Base-by-base conservation (phyloP, 2,113 vertebrate genomes). In the Mesoclemmys tuberculata region DNA sequence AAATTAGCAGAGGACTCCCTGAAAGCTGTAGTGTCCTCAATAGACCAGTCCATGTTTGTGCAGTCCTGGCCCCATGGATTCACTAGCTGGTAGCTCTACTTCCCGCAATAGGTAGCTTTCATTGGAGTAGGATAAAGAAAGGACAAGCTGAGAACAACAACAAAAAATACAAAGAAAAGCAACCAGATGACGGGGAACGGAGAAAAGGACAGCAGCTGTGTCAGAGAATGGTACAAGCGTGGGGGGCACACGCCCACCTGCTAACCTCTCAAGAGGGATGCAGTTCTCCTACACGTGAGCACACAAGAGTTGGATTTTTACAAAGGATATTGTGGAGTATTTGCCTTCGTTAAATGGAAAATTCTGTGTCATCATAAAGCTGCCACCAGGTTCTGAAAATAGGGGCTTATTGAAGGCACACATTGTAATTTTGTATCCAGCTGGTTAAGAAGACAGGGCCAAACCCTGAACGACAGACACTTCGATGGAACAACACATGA, bases 401-500 rank as follows among this genome's bases (percentile, higher is more conserved):
- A 92, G 6, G 64, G 92, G 92, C 87, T 93, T 95, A 92, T 52
- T 95, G 94, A 87, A 97, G 27, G 87, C 96, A 80, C 89, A 95
- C 91, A 92, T 74, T 95, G 95, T 96, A 94, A 96, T 97, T 96
- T 96, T 90, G 94, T 91, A 97, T 85, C 87, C 93, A 93, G 95
- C 92, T 94, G 93, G 94, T 95, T 94, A 90, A 94, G 93, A 97
- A 97, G 95, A 96, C 54, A 85, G 94, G 95, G 87, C 90, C 93
- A 96, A 94, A 87, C 89, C 94, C 87, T 93, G 61, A 96, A 80
- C 90, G 95, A 92, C 95, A 94, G 87, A 89, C 93, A 94, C 44
- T 94, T 56, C 58, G 90, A 90, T 97, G 95, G 92, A 97, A 92
- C 84, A 96, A 96, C 95, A 97, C 84, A 94, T 94, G 90, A 96